Evolutionary conservation across 2,888 invertebrate genomes (phyloP).

Genomic region (Drosophila aldrichi): DNA sequence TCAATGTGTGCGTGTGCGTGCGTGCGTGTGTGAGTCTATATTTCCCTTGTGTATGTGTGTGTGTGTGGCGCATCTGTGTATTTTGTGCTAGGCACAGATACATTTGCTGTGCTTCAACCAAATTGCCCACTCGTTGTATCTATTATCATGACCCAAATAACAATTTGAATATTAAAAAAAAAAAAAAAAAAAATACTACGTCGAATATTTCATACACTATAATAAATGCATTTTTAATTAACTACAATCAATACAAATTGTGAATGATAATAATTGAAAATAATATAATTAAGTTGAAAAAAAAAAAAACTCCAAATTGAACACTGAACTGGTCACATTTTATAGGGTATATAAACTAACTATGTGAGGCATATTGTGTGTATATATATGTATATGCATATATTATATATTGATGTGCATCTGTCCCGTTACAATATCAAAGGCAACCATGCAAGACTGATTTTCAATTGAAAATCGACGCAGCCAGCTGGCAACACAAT

Average conservation of each 20-base stretch:
- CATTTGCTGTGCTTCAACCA: slow-evolving; percentile 14
- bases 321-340: neutral
- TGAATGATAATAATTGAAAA: neutral
- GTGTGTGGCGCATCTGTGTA: slow-evolving; percentile 9
- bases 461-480: slow-evolving; percentile 66
- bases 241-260: neutral
- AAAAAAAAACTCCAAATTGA: neutral
- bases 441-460: slow-evolving; percentile 58
- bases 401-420: slow-evolving; percentile 1
- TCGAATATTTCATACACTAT: slow-evolving; percentile 9
- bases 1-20: slow-evolving; percentile 5
- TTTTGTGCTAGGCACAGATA: slow-evolving; percentile 4
- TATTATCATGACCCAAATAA: slow-evolving; percentile 48
- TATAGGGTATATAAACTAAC: slow-evolving; percentile 5
- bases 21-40: slow-evolving; percentile 5
- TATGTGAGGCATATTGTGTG: neutral
- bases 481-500: slow-evolving; percentile 62
- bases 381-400: neutral
- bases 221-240: neutral
- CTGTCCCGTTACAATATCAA: slow-evolving; percentile 38
- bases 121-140: slow-evolving; percentile 37
- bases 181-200: neutral
- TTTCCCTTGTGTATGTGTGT: slow-evolving; percentile 10
- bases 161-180: slow-evolving; percentile 24
- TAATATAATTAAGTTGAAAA: neutral